Base-by-base conservation (phyloP, 1,140 invertebrate species). In the Tetragnatha versicolor region DNA sequence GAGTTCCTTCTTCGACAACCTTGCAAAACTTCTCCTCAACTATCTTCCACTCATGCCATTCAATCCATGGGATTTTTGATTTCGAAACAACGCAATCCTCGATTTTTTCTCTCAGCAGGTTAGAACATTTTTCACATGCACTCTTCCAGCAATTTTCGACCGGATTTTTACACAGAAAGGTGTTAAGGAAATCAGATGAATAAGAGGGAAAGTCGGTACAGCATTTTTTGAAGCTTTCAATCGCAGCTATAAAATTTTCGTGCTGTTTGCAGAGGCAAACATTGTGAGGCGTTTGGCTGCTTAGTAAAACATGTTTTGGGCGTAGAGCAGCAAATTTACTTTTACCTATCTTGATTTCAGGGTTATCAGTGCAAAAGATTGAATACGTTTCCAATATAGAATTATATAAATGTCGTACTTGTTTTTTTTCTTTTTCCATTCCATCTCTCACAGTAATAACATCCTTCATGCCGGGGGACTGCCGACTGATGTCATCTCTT, bases 171-270 rank as follows among this genome's bases (percentile, higher is more conserved):
- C 39, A 42, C 7, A 42, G 39, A 42, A 42, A 42, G n/a, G n/a
- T n/a, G n/a, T n/a, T n/a, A n/a, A n/a, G n/a, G n/a, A n/a, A n/a
- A n/a, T n/a, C 42, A 3, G 2, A 20, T 47, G 2, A 12, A 47
- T 3, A 20, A 17, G 2, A 47, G 42, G 12, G 42, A 47, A 20
- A 2, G 42, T 3, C 20, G 1, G 3, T 20, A 17, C 42, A 49
- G 29, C 22, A n/a, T 49, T 47, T 68, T 22, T 68, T 45, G 39
- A 68, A 68, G 65, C 45, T 49, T 47, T 68, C 27, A 25, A 68
- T 68, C 22, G 65, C 65, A 29, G 65, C 45, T 47, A 68, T 68
- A 49, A 68, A 68, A 49, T 68, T 68, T 49, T 68, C 65, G 49
- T 68, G 65, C 2, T 27, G 25, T 31, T 49, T 47, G 42, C 65